These are phyloP conservation scores for Neomonachus schauinslandi DNA, from an alignment of 2,113 vertebrate genomes.

Conservation along the genomic window DNA sequence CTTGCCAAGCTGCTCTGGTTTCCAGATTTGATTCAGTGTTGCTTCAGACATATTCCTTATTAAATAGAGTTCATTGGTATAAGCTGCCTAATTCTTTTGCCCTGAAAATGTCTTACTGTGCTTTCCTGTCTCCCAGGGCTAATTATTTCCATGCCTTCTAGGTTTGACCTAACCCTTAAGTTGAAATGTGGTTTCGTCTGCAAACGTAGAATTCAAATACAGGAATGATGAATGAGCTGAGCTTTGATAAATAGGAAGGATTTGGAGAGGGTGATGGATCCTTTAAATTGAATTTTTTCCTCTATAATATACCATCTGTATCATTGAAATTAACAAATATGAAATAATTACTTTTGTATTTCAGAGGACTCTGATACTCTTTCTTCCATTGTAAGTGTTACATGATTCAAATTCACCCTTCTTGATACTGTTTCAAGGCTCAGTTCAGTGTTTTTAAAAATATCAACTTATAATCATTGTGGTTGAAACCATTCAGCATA, in stretches of 20 bases:
- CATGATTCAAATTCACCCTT: not conserved
- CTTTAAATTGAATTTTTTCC: not conserved
- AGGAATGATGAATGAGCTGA: not conserved
- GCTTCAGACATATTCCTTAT: not conserved
- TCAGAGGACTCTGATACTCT: not conserved
- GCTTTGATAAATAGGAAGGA: not conserved
- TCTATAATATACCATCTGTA: not conserved
- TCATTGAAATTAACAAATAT: not conserved
- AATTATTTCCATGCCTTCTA: conserved; percentile 42
- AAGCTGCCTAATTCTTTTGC: not conserved
- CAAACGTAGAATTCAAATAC: not conserved
- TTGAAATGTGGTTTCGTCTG: not conserved
- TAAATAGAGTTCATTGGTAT: not conserved
- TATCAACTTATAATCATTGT: not conserved
- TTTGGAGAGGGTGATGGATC: not conserved
- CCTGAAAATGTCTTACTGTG: not conserved
- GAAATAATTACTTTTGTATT: not conserved
- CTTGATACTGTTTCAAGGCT: not conserved
- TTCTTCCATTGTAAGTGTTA: not conserved
- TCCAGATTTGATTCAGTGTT: not conserved
- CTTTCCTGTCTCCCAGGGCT: not conserved
- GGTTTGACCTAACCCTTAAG: not conserved
- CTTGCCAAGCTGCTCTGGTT: not conserved
- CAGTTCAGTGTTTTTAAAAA: not conserved
- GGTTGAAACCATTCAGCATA: not conserved